Conservation (phyloP, 2,888 invertebrate species). For the Geophilus truncorum region DNA sequence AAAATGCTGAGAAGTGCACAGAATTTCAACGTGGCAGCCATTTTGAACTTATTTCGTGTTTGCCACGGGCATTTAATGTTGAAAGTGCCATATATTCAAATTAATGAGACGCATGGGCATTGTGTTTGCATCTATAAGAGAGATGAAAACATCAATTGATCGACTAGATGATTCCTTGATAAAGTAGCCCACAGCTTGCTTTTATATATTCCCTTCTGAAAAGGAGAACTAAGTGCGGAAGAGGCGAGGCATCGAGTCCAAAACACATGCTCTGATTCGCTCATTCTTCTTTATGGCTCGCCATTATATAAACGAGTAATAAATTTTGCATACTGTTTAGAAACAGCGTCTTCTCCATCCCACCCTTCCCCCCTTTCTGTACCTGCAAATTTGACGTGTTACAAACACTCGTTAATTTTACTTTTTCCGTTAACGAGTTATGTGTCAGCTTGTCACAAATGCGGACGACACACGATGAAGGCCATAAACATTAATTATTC, state of each 20-base stretch:
- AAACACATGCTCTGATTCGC: not conserved
- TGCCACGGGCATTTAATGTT: not conserved
- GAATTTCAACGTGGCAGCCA: not conserved
- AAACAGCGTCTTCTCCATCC: not conserved
- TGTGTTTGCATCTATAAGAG: not conserved
- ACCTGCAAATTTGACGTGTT: not conserved
- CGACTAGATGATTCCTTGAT: not conserved
- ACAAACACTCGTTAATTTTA: not conserved
- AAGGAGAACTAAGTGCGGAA: not conserved
- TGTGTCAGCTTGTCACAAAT: not conserved
- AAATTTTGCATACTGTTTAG: not conserved
- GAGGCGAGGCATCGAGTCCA: not conserved
- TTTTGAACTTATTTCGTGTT: not conserved
- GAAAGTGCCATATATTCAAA: not conserved
- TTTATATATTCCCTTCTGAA: not conserved
- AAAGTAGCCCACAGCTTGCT: not conserved
- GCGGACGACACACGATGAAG: not conserved
- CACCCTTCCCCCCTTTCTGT: not conserved
- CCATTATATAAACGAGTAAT: not conserved
- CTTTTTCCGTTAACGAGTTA: not conserved
- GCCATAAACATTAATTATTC: constrained; percentile 4
- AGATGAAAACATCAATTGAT: not conserved
- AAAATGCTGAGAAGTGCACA: too few species aligned
- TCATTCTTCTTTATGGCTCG: not conserved
- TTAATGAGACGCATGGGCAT: not conserved